These are phyloP conservation scores for Cyclargus thomasi DNA, from an alignment of 1,140 invertebrate species.

Conservation along the genomic window DNA sequence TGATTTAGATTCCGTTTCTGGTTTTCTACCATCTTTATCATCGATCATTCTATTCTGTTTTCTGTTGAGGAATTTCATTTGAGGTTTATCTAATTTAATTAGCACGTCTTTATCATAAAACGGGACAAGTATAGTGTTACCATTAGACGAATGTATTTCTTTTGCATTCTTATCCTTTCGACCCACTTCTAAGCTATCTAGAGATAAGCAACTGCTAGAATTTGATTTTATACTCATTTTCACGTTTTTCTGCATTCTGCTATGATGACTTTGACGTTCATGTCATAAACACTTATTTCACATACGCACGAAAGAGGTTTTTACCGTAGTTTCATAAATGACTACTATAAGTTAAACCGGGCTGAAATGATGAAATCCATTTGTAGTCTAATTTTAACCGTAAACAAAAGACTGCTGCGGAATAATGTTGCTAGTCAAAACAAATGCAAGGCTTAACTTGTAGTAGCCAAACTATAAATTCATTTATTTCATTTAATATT, in stretches of 20 bases:
- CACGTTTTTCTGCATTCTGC: slow-evolving; percentile 21
- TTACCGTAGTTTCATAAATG: neutral
- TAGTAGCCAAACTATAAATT: too few species aligned
- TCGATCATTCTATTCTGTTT: slow-evolving; percentile 28
- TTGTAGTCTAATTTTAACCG: too few species aligned
- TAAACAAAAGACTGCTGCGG: too few species aligned
- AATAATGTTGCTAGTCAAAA: too few species aligned
- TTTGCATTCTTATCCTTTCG: slow-evolving; percentile 36
- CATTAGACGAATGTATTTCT: slow-evolving; percentile 37
- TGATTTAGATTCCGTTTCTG: slow-evolving; percentile 30
- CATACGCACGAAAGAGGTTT: neutral
- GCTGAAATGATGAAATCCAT: too few species aligned
- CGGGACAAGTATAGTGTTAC: slow-evolving; percentile 60
- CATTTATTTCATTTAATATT: too few species aligned
- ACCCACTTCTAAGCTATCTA: slow-evolving; percentile 55
- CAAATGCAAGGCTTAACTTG: too few species aligned
- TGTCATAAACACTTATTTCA: neutral
- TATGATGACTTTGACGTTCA: slow-evolving; percentile 19
- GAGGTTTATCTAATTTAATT: slow-evolving; percentile 50
- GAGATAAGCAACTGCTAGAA: slow-evolving; percentile 47
- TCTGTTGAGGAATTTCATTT: slow-evolving; percentile 33
- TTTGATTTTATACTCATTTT: slow-evolving; percentile 48
- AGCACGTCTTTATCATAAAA: slow-evolving; percentile 68
- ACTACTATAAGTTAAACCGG: too few species aligned
- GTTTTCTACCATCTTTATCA: slow-evolving; percentile 30